Evolutionary conservation across 2,113 vertebrate species (phyloP), one percentile per base, ranked within the genome.

Genomic region (Tamias sibiricus): DNA sequence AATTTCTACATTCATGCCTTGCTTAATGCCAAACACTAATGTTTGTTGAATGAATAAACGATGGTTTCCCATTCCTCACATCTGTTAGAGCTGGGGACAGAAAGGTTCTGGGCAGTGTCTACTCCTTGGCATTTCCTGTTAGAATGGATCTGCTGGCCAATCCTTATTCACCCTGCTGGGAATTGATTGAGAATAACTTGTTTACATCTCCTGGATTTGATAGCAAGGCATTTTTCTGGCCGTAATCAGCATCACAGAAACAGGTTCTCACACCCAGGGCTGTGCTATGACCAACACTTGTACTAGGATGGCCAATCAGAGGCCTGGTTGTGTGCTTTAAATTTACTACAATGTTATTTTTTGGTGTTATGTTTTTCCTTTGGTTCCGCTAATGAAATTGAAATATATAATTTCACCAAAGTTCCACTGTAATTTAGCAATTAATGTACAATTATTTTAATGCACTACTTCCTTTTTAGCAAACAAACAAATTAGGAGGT

Each of bases 401-500:
- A 98, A 98, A 93, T 95, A 90, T 71, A 13, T 71, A 96, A 96
- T 98, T 96, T 97, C 85, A 93, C 44, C 49, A 28, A 96, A 98
- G 62, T 96, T 97, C 75, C 94, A 88, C 84, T 81, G 44, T 91
- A 92, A 98, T 94, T 97, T 94, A 93, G 80, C 96, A 97, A 98
- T 97, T 97, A 98, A 97, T 94, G 97, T 95, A 86, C 75, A 95
- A 98, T 98, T 97, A 91, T 68, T 98, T 98, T 77, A 97, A 98
- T 95, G 92, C 94, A 97, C 92, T 92, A 95, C 76, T 0, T 95
- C 96, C 69, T 96, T 97, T 97, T 92, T 94, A 98, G 97, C 80
- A 97, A 97, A 93, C 94, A 94, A 96, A 98, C 94, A 90, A 92
- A 97, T 97, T 96, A 91, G 97, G 96, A 97, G 68, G 90, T 84